Percentiles rank a stretch among this genome's conserved stretches.
Evolutionary conservation across 2,797 vertebrate genomes (phyloP).

Genomic region (Poecilia wingei): DNA sequence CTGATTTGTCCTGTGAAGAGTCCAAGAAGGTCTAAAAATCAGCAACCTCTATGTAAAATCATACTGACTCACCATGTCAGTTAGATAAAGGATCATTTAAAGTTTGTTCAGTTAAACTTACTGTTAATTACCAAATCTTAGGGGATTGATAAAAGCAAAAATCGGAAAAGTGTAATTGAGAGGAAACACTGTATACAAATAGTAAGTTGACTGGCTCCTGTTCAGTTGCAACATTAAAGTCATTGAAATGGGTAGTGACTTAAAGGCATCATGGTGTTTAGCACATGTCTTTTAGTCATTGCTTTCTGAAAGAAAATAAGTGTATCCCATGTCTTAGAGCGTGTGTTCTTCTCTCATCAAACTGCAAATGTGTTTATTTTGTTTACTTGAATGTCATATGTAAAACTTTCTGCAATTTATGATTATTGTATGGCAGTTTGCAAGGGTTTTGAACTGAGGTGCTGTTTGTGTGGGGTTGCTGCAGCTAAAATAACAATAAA

Average conservation of each 20-base stretch:
- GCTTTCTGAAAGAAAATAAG: neutral
- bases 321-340: neutral
- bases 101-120: neutral
- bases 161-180: neutral
- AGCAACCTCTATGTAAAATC: neutral
- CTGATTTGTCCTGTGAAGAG: neutral
- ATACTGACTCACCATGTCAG: neutral
- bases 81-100: neutral
- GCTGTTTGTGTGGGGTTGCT: conserved; percentile 25
- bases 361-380: neutral
- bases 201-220: neutral
- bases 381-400: neutral
- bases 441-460: neutral
- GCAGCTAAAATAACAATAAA: conserved; percentile 63
- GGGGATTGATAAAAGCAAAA: neutral
- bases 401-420: neutral
- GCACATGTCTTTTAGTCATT: neutral
- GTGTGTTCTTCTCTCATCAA: neutral
- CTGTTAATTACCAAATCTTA: neutral
- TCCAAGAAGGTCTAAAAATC: neutral
- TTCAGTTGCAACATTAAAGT: neutral
- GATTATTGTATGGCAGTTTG: neutral
- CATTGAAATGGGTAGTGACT: neutral
- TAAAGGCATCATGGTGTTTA: neutral
- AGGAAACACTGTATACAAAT: neutral